phyloP scores from a whole-genome alignment of 2,888 invertebrate genomes.

The Rhopalosiphum nymphaeae region DNA sequence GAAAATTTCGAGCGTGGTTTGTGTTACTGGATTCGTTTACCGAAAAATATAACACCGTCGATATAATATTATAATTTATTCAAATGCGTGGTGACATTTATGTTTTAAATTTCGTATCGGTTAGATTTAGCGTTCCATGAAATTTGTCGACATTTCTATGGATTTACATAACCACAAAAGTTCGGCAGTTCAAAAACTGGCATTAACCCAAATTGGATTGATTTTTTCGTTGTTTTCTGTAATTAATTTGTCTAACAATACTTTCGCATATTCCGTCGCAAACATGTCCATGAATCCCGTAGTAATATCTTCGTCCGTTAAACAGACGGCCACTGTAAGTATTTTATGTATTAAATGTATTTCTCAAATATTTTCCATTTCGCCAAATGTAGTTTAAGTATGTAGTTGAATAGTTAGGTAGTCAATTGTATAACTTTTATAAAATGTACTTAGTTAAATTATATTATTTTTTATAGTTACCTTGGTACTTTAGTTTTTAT shows the following conservation, averaged over 20 bases:
- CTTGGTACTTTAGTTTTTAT: not conserved
- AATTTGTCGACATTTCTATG: conserved; percentile 48
- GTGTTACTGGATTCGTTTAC: not conserved
- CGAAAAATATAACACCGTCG: not conserved
- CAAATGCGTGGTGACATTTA: not conserved
- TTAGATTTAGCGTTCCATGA: conserved; percentile 50
- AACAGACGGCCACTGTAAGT: conserved; percentile 88
- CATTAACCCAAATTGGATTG: conserved; percentile 32
- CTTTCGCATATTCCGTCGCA: conserved; percentile 27
- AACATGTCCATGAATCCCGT: conserved; percentile 75
- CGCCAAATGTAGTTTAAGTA: not conserved
- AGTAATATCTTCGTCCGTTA: conserved; percentile 84
- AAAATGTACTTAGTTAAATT: not conserved
- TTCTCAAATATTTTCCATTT: not conserved
- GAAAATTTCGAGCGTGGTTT: too few species aligned
- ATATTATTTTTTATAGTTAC: not conserved
- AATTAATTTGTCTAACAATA: not conserved
- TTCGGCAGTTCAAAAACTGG: conserved; percentile 60
- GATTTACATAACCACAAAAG: conserved; percentile 62
- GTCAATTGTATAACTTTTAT: not conserved
- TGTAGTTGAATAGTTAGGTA: not conserved
- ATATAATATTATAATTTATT: not conserved
- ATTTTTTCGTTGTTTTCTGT: conserved; percentile 15
- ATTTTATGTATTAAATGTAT: conserved; percentile 36
- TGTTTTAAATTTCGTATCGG: conserved; percentile 54